phyloP scores from a whole-genome alignment of 2,797 vertebrate species.

The Darevskia nairensis region DNA sequence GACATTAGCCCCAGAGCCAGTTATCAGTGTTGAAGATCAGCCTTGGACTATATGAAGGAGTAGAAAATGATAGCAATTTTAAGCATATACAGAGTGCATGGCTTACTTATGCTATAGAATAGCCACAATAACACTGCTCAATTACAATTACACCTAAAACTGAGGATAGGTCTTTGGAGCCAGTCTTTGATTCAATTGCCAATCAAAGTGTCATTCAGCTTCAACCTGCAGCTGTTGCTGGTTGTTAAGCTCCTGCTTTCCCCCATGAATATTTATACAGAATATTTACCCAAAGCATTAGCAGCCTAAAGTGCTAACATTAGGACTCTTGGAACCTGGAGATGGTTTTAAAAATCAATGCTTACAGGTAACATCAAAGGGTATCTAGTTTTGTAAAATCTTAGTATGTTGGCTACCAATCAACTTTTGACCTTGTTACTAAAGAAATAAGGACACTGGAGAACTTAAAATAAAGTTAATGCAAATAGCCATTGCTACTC shows the following conservation, averaged over 20 bases:
- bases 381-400: background rate
- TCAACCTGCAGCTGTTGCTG: conserved; percentile 1
- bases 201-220: conserved; percentile 36
- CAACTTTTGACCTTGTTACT: conserved; percentile 21
- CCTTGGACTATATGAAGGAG: background rate
- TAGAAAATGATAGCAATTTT: background rate
- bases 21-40: background rate
- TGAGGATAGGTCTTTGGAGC: conserved; percentile 33
- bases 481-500: conserved; percentile 11
- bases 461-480: conserved; percentile 21
- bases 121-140: background rate
- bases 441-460: background rate
- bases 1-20: background rate
- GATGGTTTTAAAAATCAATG: conserved; percentile 13
- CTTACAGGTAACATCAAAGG: background rate
- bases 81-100: background rate
- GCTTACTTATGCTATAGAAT: too few species aligned
- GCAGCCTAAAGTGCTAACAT: background rate
- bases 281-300: conserved; percentile 5
- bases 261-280: conserved; percentile 19
- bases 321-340: background rate
- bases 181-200: conserved; percentile 9
- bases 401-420: background rate
- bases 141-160: background rate
- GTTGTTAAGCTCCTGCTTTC: conserved; percentile 29